Base-by-base conservation (phyloP, 2,113 vertebrate genomes). In the Sylvilagus bachmani region DNA sequence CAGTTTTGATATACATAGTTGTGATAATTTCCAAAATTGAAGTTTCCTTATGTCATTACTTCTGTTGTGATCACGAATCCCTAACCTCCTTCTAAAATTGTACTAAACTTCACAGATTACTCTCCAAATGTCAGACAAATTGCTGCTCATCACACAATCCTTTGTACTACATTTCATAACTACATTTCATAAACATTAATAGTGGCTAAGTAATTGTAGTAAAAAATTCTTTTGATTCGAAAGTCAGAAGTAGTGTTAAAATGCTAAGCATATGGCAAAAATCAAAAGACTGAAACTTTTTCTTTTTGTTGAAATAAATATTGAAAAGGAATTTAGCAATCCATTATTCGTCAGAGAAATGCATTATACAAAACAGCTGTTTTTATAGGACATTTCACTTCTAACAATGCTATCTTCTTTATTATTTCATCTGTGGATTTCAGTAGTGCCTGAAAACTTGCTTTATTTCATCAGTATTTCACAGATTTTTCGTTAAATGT, bases 351-450 rank as follows among this genome's bases (percentile, higher is more conserved):
- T 31, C 24, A 85, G 73, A 24, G n/a, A 85, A 51, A n/a, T 3
- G 5, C 5, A 22, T 78, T 61, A 82, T 14, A 33, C 2, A 62
- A 92, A 91, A 21, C 38, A 89, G 44, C 66, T 96, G 33, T 51
- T 89, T 86, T 77, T 66, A 80, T 25, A 69, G n/a, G 70, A 93
- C 11, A 49, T 73, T 95, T 88, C 69, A 31, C 75, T 84, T 95
- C 77, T 75, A 87, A 27, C 49, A 61, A 27, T 33, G 3, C 49
- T 58, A 7, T 86, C 55, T 86, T 91, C 61, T 27, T 69, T 69
- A 94, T 71, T 86, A 89, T 36, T 53, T 91, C 70, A 67, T 91
- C 61, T 93, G 44, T 84, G 55, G 86, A 80, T 84, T 86, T 90
- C 33, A 86, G 62, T 22, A 38, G 29, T 55, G 61, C 51, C 66